phyloP scores from a whole-genome alignment of 1,140 invertebrate species.

The Drosophila neocordata region DNA sequence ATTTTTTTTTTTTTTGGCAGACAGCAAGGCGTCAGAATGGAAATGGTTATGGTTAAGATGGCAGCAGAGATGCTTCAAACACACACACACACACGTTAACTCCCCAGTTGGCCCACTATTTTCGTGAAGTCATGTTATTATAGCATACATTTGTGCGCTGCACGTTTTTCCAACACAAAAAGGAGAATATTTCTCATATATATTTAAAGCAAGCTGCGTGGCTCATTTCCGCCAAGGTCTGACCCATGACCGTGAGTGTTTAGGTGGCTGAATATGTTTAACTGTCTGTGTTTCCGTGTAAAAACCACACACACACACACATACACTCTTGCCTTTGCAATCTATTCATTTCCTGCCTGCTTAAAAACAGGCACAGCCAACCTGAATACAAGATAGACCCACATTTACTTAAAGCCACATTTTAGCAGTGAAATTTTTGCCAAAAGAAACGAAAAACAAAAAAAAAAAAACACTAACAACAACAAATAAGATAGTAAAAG shows the following conservation, averaged over 20 bases:
- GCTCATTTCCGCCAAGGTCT: conserved; percentile 43
- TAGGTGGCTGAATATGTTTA: conserved; percentile 30
- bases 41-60: conserved; percentile 6
- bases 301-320: conserved; percentile 13
- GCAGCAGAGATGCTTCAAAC: not conserved
- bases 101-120: conserved; percentile 33
- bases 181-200: not conserved
- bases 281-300: conserved; percentile 7
- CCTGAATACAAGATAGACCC: not conserved
- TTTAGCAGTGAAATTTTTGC: conserved; percentile 22
- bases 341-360: conserved; percentile 60
- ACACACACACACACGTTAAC: not conserved
- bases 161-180: conserved; percentile 13
- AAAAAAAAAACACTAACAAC: conserved; percentile 24
- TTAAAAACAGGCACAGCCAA: conserved; percentile 12
- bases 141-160: conserved; percentile 50
- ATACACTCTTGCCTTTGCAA: conserved; percentile 21
- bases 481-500: conserved; percentile 17
- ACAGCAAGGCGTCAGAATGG: conserved; percentile 62
- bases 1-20: conserved; percentile 37
- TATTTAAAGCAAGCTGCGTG: not conserved
- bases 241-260: conserved; percentile 13
- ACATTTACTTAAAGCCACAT: not conserved
- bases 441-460: conserved; percentile 30
- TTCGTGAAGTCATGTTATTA: conserved; percentile 52